Base-by-base conservation (phyloP, 1,140 invertebrate species). In the Drosophila nannoptera region DNA sequence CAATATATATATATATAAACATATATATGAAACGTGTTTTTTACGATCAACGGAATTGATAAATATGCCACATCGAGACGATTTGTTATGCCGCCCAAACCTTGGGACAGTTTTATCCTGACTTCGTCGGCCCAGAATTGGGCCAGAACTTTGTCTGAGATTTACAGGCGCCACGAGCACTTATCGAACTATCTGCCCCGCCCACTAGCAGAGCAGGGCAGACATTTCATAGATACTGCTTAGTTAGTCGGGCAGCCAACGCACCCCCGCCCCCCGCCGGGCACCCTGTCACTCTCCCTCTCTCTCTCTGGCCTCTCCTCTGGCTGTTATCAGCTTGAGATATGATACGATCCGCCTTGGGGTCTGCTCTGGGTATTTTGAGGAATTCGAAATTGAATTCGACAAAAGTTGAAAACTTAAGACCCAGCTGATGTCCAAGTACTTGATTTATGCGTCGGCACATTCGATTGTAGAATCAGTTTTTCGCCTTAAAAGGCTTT, bases 401-500 rank as follows among this genome's bases (percentile, higher is more conserved):
- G 33, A 50, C 3, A 59, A 58, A 32, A 35, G 22, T 36, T 7
- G 56, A 66, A 69, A 78, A 75, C 54, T 45, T 69, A 78, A 80
- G 75, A 50, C 67, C 36, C 36, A 52, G 63, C 55, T 66, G 46
- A 59, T 59, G 64, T 67, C 56, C 58, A 36, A 63, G 42, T 60
- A 35, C 49, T 78, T 82, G 78, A 83, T 83, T 83, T 82, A 82
- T 83, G 71, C 72, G 61, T 9, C 61, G 53, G 60, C 56, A 67
- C 43, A 53, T 69, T 78, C 70, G 73, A 77, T 73, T 69, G 69
- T 63, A 71, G 69, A 67, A 81, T 71, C 69, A 73, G 31, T 55
- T 48, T 59, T 56, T 32, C 29, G 67, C 61, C 68, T 74, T 83
- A 84, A 78, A 76, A 84, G 75, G 78, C 80, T 78, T 84, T 83